A percentile compares a stretch with the other conserved stretches of the same genome.
Conservation (phyloP, 2,113 vertebrate species). For the Gopherus evgoodei region DNA sequence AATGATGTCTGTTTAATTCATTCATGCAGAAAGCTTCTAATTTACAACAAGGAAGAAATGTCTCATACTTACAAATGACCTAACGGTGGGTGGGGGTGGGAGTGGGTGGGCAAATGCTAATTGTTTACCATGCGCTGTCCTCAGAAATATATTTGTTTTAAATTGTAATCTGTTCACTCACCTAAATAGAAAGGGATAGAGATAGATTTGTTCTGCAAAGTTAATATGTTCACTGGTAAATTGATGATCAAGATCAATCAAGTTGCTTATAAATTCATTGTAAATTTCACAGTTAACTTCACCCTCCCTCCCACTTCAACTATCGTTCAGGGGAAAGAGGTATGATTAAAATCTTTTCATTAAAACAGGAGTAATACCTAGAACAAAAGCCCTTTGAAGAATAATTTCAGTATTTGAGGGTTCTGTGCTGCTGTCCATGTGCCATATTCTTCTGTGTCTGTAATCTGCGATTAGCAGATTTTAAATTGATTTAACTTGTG, state of each 20-base stretch:
- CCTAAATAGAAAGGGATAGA: background rate
- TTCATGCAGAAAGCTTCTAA: constrained; percentile 54
- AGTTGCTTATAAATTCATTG: constrained; percentile 14
- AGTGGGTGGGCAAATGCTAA: background rate
- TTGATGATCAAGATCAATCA: constrained; percentile 17
- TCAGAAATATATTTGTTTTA: background rate
- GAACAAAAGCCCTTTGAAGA: background rate
- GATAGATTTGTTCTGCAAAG: background rate
- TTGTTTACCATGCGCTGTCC: constrained; percentile 16
- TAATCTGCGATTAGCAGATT: background rate
- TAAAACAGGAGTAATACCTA: constrained; percentile 20
- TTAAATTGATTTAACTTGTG: background rate
- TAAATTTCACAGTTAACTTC: constrained; percentile 37
- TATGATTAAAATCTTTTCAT: background rate
- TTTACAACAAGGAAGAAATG: constrained; percentile 47
- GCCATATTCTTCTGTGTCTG: background rate
- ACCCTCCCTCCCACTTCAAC: background rate
- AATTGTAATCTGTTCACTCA: background rate
- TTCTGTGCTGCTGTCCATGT: background rate
- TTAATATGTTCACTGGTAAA: constrained; percentile 14
- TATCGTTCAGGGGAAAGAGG: background rate
- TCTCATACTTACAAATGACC: background rate
- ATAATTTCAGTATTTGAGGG: background rate
- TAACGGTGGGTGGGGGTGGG: background rate
- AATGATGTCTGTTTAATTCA: constrained; percentile 53